Base-by-base conservation (phyloP, 2,888 invertebrate genomes). In the Acanthoscelides obtectus region DNA sequence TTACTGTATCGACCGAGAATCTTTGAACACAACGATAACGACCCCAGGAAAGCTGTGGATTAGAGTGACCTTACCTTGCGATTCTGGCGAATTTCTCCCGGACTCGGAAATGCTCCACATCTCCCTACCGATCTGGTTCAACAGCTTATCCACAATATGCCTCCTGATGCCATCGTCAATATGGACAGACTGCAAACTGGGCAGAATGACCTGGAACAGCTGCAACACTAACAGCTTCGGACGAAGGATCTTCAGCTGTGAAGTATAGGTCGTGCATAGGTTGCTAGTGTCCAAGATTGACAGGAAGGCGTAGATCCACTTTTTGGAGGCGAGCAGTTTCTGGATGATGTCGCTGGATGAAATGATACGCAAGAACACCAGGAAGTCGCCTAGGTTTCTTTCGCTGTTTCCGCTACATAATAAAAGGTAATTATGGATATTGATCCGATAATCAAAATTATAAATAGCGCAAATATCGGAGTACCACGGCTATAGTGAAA, bases 331-430 rank as follows among this genome's bases (percentile, higher is more conserved):
- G 27, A 89, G 79, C 22, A 87, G 81, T 67, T 84, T 82, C 76
- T 88, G 87, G 64, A 89, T 85, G 6, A 82, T 80, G 5, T 76
- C 79, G 71, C 86, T 86, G 0, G 87, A 86, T 8, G 88, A 87
- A 25, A 89, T 83, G n/a, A 87, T 86, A 22, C 88, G 81, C 22
- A 89, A 80, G 80, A 89, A 89, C 45, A 89, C 86, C 68, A 90
- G 82, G 77, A 88, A 88, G 80, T 89, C 88, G 4, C 88, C 89
- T 19, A 90, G 82, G 22, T 84, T 82, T 66, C 85, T 82, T 75
- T 87, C 86, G 77, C 83, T 78, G 83, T 81, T 66, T 5, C 66
- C 66, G 17, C 45, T 45, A 12, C 1, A 45, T 12, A n/a, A n/a
- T n/a, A n/a, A n/a, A n/a, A n/a, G n/a, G n/a, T n/a, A n/a, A n/a